Evolutionary conservation across 2,888 invertebrate species (phyloP).

Genomic region (Rhaphigaster nebulosa): DNA sequence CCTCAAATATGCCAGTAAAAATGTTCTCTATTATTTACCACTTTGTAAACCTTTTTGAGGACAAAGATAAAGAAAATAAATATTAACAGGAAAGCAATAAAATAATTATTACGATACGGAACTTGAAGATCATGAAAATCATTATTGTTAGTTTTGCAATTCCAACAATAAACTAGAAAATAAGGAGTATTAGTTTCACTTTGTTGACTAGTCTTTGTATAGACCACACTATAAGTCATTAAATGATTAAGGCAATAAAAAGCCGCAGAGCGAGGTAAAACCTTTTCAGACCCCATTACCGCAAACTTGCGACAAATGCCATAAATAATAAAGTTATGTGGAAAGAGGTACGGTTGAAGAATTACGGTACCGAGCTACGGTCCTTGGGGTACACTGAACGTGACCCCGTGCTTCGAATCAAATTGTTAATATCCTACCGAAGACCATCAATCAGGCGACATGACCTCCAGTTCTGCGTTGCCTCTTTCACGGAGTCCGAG

Average conservation of each 20-base stretch:
- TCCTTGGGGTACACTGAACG: neutral
- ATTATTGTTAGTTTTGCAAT: neutral
- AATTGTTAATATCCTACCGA: conserved; percentile 13
- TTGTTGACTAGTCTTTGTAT: neutral
- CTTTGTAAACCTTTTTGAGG: no score
- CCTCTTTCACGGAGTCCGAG: neutral
- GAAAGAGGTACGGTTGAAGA: neutral
- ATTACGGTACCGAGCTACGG: neutral
- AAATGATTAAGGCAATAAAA: conserved; percentile 25
- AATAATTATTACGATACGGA: neutral
- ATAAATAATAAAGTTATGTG: conserved; percentile 35
- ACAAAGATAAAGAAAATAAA: neutral
- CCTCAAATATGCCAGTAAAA: no score
- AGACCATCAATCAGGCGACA: conserved; percentile 31
- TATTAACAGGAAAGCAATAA: neutral
- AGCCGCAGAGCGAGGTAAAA: neutral
- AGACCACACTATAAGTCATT: neutral
- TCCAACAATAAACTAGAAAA: neutral
- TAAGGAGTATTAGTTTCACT: neutral
- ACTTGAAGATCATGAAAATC: neutral
- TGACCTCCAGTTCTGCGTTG: conserved; percentile 16
- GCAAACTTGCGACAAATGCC: neutral
- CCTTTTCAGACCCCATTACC: conserved; percentile 15
- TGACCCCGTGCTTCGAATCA: neutral
- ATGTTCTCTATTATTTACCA: no score